Evolutionary conservation across 2,797 vertebrate species (phyloP).

Genomic region (Garrulus glandarius): DNA sequence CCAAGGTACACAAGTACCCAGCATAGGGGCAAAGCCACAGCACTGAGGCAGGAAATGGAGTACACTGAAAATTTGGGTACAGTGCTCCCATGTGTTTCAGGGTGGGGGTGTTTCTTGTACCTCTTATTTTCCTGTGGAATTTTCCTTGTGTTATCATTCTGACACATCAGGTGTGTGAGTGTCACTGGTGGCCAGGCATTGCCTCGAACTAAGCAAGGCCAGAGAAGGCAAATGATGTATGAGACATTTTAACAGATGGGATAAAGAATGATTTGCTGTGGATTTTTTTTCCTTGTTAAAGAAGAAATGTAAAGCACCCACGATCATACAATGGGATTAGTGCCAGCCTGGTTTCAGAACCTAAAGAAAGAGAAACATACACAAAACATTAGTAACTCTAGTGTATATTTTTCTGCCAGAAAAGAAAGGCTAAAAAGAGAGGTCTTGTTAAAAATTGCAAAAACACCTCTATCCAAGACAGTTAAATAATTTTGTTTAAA

Average conservation of each 20-base stretch:
- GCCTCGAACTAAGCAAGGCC: not conserved
- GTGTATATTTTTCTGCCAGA: not conserved
- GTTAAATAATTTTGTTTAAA: not conserved
- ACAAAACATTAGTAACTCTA: not conserved
- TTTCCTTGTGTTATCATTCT: not conserved
- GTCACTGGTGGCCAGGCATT: not conserved
- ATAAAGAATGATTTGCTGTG: not conserved
- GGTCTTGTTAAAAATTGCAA: not conserved
- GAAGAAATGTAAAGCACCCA: not conserved
- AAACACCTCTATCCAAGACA: not conserved
- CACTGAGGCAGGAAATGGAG: rapidly evolving
- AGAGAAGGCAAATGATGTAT: not conserved
- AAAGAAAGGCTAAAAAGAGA: not conserved
- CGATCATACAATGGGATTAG: not conserved
- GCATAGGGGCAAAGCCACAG: not conserved
- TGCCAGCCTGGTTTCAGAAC: not conserved
- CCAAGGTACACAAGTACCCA: too few relatives aligned
- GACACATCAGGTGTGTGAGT: rapidly evolving
- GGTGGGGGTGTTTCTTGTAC: rapidly evolving
- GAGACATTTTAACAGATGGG: not conserved
- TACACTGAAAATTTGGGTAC: not conserved
- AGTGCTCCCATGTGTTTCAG: not conserved
- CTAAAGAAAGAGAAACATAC: not conserved
- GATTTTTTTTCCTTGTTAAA: not conserved
- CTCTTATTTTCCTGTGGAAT: not conserved